These are phyloP conservation scores for Nyctibius bracteatus DNA, from an alignment of 2,113 vertebrate species.

Conservation along the genomic window DNA sequence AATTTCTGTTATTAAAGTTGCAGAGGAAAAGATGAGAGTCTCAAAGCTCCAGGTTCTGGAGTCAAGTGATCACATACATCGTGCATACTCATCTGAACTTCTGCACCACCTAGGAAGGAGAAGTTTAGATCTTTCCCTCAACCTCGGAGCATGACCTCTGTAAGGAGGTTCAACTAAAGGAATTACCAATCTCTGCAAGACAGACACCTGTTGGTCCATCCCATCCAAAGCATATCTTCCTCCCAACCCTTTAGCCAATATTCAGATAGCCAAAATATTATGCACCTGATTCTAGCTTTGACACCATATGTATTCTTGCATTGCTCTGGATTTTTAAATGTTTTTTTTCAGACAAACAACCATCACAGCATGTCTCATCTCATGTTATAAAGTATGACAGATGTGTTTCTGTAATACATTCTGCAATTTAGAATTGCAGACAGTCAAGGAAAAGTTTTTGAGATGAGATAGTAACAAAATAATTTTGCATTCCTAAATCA, in stretches of 20 bases:
- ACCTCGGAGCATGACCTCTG: neutral
- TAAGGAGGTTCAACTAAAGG: neutral
- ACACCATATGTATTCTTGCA: neutral
- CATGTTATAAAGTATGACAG: neutral
- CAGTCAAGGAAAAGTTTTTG: neutral
- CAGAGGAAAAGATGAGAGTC: neutral
- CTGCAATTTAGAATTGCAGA: neutral
- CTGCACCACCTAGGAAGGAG: neutral
- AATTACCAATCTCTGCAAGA: neutral
- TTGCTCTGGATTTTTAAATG: neutral
- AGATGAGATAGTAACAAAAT: conserved; percentile 6
- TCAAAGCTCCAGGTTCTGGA: neutral
- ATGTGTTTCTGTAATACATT: neutral
- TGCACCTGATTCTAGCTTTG: neutral
- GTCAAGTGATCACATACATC: neutral
- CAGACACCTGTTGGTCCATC: neutral
- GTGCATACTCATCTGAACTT: neutral
- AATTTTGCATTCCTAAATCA: neutral
- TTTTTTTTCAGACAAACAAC: neutral
- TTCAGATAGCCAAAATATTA: neutral
- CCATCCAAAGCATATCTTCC: neutral
- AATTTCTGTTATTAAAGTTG: neutral
- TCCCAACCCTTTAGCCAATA: neutral
- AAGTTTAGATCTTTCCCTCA: neutral
- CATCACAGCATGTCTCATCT: neutral